These are phyloP conservation scores for Galaxias olidus DNA, from an alignment of 2,797 vertebrate species.

Conservation along the genomic window DNA sequence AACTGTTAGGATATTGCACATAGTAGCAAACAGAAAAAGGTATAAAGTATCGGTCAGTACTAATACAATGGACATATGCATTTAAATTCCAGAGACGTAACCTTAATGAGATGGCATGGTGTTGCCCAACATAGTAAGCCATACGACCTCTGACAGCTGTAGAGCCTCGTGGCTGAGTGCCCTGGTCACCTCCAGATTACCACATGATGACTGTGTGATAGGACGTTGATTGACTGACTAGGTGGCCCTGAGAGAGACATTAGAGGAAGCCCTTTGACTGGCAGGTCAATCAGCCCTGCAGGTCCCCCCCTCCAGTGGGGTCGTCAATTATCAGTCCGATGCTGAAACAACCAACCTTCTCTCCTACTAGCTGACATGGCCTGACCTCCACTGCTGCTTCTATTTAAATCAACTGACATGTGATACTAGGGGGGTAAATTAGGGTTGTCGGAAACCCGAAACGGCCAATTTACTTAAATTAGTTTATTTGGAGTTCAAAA, in stretches of 20 bases:
- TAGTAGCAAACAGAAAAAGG: too few species aligned
- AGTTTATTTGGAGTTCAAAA: too few species aligned
- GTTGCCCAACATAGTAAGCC: not conserved
- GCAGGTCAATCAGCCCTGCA: constrained; percentile 73
- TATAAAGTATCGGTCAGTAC: too few species aligned
- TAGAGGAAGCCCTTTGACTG: constrained; percentile 64
- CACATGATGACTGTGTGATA: constrained; percentile 70
- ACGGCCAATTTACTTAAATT: too few species aligned
- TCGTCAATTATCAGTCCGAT: constrained; percentile 70
- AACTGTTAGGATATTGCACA: not conserved
- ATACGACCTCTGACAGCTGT: constrained; percentile 51
- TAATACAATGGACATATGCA: not conserved
- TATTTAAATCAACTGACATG: constrained; percentile 1
- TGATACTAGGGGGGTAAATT: not conserved
- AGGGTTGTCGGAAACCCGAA: too few species aligned
- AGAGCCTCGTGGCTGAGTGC: constrained; percentile 46
- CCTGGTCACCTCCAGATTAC: constrained; percentile 61
- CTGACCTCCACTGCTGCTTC: constrained; percentile 50
- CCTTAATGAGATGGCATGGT: not conserved
- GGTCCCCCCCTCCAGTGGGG: constrained; percentile 41
- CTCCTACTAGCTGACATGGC: constrained; percentile 42
- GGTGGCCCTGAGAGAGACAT: constrained; percentile 52
- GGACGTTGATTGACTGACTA: constrained; percentile 75
- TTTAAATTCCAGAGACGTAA: not conserved
- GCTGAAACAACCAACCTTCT: constrained; percentile 46